Evolutionary conservation across 2,113 vertebrate genomes (phyloP).

Genomic region (Anarrhichthys ocellatus): DNA sequence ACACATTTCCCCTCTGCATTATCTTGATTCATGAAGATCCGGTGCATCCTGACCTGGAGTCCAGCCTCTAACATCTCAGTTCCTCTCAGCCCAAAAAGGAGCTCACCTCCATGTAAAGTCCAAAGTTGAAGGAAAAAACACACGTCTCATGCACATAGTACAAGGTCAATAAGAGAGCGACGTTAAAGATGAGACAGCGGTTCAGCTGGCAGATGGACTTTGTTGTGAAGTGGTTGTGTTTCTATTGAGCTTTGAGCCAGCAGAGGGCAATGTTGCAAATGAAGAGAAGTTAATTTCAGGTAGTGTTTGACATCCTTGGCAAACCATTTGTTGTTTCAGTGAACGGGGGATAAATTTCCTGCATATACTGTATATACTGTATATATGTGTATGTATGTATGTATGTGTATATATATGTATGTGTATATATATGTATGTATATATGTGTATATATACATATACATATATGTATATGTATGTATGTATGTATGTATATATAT

Average conservation of each 20-base stretch:
- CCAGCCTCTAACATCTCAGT: slow-evolving; percentile 25
- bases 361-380: too few relatives aligned
- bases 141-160: neutral
- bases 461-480: too few relatives aligned
- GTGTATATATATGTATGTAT: too few relatives aligned
- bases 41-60: slow-evolving; percentile 2
- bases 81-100: neutral
- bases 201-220: neutral
- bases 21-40: neutral
- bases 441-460: too few relatives aligned
- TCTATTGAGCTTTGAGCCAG: slow-evolving; percentile 29
- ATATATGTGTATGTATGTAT: too few relatives aligned
- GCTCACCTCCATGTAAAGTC: neutral
- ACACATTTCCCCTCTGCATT: slow-evolving; percentile 20
- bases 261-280: slow-evolving; percentile 58
- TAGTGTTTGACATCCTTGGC: neutral
- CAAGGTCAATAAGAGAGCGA: neutral
- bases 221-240: neutral
- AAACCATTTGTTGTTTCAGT: neutral
- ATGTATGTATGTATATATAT: too few relatives aligned
- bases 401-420: too few relatives aligned
- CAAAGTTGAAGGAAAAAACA: neutral
- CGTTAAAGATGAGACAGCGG: neutral
- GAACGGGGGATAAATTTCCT: neutral
- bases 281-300: neutral